Evolutionary conservation across 2,888 invertebrate genomes (phyloP).

Genomic region (Fragum whitleyi): DNA sequence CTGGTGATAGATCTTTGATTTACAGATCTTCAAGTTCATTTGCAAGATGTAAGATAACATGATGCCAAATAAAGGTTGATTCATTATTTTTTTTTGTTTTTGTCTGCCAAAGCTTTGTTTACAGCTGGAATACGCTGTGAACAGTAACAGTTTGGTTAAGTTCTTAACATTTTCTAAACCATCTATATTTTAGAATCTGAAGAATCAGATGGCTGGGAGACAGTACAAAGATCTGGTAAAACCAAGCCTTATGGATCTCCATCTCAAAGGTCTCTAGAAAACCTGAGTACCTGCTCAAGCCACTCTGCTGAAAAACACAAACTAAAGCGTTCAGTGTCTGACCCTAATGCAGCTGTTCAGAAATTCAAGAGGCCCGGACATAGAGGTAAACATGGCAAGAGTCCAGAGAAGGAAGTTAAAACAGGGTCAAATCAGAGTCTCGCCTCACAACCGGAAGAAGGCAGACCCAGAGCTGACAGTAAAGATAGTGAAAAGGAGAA

Average conservation of each 20-base stretch:
- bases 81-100: no score
- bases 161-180: no score
- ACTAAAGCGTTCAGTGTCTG: conserved; percentile 74
- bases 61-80: no score
- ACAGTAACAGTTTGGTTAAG: no score
- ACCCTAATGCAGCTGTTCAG: conserved; percentile 68
- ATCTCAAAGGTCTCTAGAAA: conserved; percentile 77
- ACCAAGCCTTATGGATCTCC: conserved; percentile 86
- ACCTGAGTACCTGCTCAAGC: conserved; percentile 64
- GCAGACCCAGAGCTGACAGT: conserved; percentile 67
- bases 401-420: conserved; percentile 3
- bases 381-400: conserved; percentile 29
- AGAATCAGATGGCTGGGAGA: conserved; percentile 92
- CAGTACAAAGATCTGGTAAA: conserved; percentile 89
- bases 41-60: no score
- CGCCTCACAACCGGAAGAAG: neutral
- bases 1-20: no score
- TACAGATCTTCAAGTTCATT: no score
- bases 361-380: conserved; percentile 33
- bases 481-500: conserved; percentile 82
- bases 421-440: conserved; percentile 13
- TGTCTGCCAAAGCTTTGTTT: no score
- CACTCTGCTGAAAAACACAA: conserved; percentile 63
- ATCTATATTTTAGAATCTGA: conserved; percentile 63
- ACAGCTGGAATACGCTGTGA: no score